Evolutionary conservation across 92 coral and sea anemone genomes (phyloP), one percentile per base, ranked within the genome.

Genomic region (Phenganax stokvisi): DNA sequence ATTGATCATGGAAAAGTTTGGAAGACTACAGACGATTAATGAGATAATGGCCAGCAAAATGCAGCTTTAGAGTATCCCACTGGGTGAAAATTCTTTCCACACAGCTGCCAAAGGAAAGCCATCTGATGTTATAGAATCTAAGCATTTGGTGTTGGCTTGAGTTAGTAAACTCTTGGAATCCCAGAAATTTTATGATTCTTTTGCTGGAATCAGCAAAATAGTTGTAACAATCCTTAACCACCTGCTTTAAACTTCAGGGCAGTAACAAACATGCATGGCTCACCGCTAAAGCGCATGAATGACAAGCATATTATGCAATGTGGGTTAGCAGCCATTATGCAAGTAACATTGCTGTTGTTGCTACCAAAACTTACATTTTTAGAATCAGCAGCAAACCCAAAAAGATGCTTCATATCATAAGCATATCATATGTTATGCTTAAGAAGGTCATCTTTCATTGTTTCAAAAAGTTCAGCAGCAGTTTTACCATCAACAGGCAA

Each of bases 31-130:
- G 60, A 59, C 77, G 25, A 73, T 67, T 44, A 67, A 67, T 44
- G 6, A 73, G 78, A 73, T 73, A 73, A 10, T 73, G 58, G 78
- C 78, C 60, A 51, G 57, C 78, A 51, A 73, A 73, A 73, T 51
- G 12, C 57, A 54, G 28, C 30, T 73, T 73, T 27, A 47, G n/a
- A 29, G 59, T 29, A 0, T 55, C 3, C 79, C 79, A 74, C 63
- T 73, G 78, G 51, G 25, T 73, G 30, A 51, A 73, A 25, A 74
- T 54, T 54, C 63, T 74, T 74, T 74, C 79, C 44, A 74, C 79
- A 55, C 79, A 74, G 79, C 79, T 74, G 79, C 79, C 64, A 27
- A 74, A 16, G 59, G 79, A 74, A 15, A 74, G 79, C 79, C 79
- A 74, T 74, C 79, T 74, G 79, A 74, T 44, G 20, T 74, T 56